Percentiles rank a stretch among this genome's conserved stretches.
Evolutionary conservation across 2,888 invertebrate genomes (phyloP).

Genomic region (Neoascia interrupta): DNA sequence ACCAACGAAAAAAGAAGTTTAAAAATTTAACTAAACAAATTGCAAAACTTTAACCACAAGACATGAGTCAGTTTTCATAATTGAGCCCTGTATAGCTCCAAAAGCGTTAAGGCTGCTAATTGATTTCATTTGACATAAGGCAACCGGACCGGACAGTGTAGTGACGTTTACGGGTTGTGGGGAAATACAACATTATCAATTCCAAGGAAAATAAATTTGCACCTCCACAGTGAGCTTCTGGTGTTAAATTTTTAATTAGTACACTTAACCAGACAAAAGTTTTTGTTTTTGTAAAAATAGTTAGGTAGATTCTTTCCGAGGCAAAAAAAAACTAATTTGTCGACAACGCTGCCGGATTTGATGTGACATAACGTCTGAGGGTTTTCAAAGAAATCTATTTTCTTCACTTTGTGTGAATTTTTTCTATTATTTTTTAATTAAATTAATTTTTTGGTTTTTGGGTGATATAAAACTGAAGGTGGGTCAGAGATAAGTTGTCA

Average conservation of each 20-base stretch:
- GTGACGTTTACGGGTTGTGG: constrained; percentile 14
- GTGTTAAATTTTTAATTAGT: constrained; percentile 51
- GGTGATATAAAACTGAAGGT: constrained; percentile 49
- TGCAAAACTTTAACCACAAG: background rate
- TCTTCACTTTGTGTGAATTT: constrained; percentile 7
- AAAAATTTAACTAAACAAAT: background rate
- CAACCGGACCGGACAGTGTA: background rate
- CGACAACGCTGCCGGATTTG: constrained; percentile 28
- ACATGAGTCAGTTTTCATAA: constrained; percentile 22
- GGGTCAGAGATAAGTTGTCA: constrained; percentile 24
- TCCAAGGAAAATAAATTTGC: constrained; percentile 45
- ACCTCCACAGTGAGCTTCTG: constrained; percentile 30
- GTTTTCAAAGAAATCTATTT: constrained; percentile 6
- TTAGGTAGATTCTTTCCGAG: no score
- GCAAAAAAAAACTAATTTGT: constrained; percentile 22
- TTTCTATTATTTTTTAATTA: constrained; percentile 18
- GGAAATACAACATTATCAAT: constrained; percentile 25
- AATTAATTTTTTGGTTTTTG: constrained; percentile 23
- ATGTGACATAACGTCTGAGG: constrained; percentile 30
- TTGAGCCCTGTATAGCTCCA: background rate
- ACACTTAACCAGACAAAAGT: constrained; percentile 26
- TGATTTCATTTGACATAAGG: constrained; percentile 49
- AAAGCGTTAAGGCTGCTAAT: constrained; percentile 31
- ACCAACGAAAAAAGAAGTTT: background rate
- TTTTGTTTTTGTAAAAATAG: constrained; percentile 14